A percentile compares a stretch with the other conserved stretches of the same genome.
phyloP scores from a whole-genome alignment of 2,113 vertebrate species.

The Pituophis catenifer region DNA sequence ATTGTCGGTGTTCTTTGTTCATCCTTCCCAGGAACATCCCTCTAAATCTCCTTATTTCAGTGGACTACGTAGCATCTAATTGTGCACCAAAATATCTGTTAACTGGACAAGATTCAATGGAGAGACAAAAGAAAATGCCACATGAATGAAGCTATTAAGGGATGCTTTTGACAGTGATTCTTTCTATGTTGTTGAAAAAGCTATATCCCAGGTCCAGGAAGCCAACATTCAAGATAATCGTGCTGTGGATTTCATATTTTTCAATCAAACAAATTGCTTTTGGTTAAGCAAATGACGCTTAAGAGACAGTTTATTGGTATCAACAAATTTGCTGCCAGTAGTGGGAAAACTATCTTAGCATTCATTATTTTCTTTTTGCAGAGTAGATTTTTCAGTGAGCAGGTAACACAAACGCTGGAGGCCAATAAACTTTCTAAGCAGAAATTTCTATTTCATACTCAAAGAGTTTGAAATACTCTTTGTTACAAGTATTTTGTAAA shows the following conservation, averaged over 20 bases:
- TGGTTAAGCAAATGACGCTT: neutral
- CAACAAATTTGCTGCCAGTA: neutral
- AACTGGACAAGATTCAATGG: neutral
- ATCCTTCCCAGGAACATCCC: neutral
- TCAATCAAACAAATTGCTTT: neutral
- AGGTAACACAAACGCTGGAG: neutral
- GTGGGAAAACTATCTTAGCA: neutral
- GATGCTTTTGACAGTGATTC: neutral
- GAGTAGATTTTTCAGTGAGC: neutral
- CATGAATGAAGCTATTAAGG: neutral
- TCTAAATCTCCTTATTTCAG: neutral
- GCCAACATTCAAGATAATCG: neutral
- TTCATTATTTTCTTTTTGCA: neutral
- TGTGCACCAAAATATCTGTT: neutral
- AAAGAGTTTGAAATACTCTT: too few relatives aligned
- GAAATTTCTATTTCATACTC: neutral
- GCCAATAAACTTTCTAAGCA: neutral
- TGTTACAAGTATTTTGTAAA: accelerated
- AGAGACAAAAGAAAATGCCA: neutral
- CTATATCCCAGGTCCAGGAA: neutral
- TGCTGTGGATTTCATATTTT: neutral
- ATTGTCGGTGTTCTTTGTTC: neutral
- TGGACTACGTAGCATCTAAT: neutral
- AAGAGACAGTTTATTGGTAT: neutral
- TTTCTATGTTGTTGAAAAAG: neutral